These are phyloP conservation scores for Ciconia nigra DNA, from an alignment of 2,797 vertebrate genomes.

Conservation along the genomic window DNA sequence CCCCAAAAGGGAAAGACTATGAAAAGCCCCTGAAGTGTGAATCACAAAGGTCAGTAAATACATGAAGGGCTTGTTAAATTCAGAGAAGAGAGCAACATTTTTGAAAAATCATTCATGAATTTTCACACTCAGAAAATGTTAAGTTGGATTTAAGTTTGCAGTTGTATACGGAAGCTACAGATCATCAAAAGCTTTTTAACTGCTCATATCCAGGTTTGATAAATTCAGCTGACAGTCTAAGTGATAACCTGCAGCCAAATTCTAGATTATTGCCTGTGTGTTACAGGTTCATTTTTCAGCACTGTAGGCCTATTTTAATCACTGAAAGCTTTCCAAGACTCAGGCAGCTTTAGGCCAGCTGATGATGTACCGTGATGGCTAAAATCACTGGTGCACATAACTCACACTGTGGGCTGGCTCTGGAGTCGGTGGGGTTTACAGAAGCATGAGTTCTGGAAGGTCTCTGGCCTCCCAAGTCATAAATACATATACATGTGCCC, in stretches of 20 bases:
- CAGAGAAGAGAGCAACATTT: not conserved
- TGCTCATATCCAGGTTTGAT: slow-evolving; percentile 1
- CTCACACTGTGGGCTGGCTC: not conserved
- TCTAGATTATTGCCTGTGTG: not conserved
- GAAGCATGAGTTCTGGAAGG: not conserved
- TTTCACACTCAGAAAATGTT: not conserved
- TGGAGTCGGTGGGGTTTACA: not conserved
- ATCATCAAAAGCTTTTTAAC: not conserved
- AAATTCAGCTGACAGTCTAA: not conserved
- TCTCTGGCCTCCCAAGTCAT: fast-evolving
- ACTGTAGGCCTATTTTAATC: not conserved
- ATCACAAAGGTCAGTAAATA: slow-evolving; percentile 11
- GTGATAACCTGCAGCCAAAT: not conserved
- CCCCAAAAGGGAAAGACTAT: not conserved
- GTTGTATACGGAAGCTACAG: not conserved
- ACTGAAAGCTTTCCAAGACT: not conserved
- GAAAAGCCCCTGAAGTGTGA: not conserved
- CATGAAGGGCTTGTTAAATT: not conserved
- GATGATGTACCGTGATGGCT: not conserved
- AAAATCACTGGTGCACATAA: not conserved
- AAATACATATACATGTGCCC: not conserved
- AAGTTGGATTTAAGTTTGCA: not conserved
- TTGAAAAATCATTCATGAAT: not conserved
- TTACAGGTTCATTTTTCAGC: slow-evolving; percentile 3
- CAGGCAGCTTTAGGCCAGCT: not conserved